These are phyloP conservation scores for Callimorpha dominula DNA, from an alignment of 2,888 invertebrate species.

Conservation along the genomic window DNA sequence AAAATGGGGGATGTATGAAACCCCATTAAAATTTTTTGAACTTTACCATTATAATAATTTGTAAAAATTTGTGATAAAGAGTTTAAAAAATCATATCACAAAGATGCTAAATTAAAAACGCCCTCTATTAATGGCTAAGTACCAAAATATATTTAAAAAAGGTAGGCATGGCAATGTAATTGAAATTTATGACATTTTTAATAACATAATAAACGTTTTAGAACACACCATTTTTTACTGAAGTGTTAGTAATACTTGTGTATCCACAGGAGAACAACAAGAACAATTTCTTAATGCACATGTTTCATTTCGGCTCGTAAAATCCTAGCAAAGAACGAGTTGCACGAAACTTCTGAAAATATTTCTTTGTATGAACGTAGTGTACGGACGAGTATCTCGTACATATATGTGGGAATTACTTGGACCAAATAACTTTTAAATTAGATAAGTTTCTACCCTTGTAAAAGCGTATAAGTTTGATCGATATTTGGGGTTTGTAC, in stretches of 20 bases:
- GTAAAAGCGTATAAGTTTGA: slow-evolving; percentile 21
- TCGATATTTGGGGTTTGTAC: slow-evolving; percentile 9
- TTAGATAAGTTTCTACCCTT: slow-evolving; percentile 28
- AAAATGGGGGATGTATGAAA: no score
- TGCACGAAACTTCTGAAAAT: slow-evolving; percentile 31
- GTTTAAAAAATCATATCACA: not conserved
- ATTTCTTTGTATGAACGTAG: slow-evolving; percentile 31
- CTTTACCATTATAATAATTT: no score
- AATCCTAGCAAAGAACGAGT: slow-evolving; percentile 11
- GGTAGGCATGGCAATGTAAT: not conserved
- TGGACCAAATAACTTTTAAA: slow-evolving; percentile 34
- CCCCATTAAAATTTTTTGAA: not conserved
- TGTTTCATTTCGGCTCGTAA: slow-evolving; percentile 12
- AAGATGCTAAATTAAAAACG: no score
- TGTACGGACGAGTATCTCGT: not conserved
- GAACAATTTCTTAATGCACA: slow-evolving; percentile 15
- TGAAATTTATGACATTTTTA: not conserved
- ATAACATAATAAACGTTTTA: no score
- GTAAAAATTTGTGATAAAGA: not conserved
- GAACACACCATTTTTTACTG: no score
- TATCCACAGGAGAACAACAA: not conserved
- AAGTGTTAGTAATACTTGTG: not conserved
- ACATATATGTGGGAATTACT: slow-evolving; percentile 24
- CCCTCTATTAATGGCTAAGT: no score
- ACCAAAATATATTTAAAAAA: no score